A percentile compares a stretch with the other conserved stretches of the same genome.
These are phyloP conservation scores for Drosophila histrio DNA, from an alignment of 2,888 invertebrate genomes.

Conservation along the genomic window DNA sequence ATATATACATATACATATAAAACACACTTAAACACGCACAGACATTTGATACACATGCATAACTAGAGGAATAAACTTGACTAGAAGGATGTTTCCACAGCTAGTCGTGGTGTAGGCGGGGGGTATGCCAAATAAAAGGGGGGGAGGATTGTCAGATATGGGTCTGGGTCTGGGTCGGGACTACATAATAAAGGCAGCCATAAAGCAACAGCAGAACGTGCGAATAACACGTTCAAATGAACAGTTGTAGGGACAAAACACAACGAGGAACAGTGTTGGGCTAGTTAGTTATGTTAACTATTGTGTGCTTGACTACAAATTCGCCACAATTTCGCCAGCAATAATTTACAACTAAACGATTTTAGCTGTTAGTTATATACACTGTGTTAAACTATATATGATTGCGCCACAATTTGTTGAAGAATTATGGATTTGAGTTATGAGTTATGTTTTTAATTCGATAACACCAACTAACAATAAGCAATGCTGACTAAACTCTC, in stretches of 20 bases:
- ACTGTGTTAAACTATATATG: no score
- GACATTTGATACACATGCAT: constrained; percentile 38
- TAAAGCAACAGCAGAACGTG: constrained; percentile 71
- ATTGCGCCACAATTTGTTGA: no score
- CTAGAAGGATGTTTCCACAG: constrained; percentile 18
- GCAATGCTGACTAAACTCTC: no score
- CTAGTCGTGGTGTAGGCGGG: neutral
- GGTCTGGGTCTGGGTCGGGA: constrained; percentile 26
- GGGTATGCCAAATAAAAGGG: neutral
- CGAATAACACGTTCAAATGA: constrained; percentile 76
- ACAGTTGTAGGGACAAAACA: constrained; percentile 49
- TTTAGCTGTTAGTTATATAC: no score
- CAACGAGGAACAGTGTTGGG: neutral
- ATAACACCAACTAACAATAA: no score
- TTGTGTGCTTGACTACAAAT: neutral
- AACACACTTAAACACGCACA: constrained; percentile 37
- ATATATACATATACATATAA: neutral
- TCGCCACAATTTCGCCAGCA: constrained; percentile 5
- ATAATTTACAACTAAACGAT: no score
- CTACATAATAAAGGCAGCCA: constrained; percentile 61
- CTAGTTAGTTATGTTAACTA: constrained; percentile 22
- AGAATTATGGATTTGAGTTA: no score
- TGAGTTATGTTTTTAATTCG: no score
- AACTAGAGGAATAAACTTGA: constrained; percentile 37
- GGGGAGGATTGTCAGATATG: constrained; percentile 6